Conservation (phyloP, 2,888 invertebrate genomes). For the Tanytarsus gracilentus region DNA sequence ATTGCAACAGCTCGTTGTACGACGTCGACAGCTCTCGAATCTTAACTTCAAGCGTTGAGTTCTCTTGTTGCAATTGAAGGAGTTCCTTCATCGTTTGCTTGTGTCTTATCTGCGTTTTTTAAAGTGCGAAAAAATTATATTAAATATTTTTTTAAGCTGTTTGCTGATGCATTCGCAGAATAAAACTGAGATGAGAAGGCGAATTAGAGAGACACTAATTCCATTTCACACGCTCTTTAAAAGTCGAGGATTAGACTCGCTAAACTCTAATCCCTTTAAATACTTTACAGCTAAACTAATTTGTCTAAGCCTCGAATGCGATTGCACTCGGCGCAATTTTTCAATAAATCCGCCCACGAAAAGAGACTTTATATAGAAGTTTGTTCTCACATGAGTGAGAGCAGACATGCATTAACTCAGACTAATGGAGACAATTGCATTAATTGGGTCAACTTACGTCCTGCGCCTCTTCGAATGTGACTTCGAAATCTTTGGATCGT, state of each 20-base stretch:
- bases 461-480: constrained; percentile 10
- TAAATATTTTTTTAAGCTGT: no score
- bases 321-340: no score
- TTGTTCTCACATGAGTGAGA: no score
- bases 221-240: no score
- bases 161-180: not conserved
- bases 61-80: constrained; percentile 54
- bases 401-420: no score
- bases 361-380: not conserved
- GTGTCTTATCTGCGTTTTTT: constrained; percentile 43
- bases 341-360: constrained; percentile 2
- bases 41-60: constrained; percentile 52
- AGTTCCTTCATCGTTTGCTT: constrained; percentile 52
- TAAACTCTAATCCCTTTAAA: no score
- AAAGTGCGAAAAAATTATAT: constrained; percentile 34
- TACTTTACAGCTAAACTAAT: no score
- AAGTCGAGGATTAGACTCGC: no score
- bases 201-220: no score
- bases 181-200: no score
- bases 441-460: constrained; percentile 23
- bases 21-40: constrained; percentile 55
- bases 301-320: no score
- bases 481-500: constrained; percentile 22
- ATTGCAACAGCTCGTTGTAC: constrained; percentile 54
- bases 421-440: not conserved